phyloP scores from a whole-genome alignment of 1,140 invertebrate species.

The Megathymus violae region DNA sequence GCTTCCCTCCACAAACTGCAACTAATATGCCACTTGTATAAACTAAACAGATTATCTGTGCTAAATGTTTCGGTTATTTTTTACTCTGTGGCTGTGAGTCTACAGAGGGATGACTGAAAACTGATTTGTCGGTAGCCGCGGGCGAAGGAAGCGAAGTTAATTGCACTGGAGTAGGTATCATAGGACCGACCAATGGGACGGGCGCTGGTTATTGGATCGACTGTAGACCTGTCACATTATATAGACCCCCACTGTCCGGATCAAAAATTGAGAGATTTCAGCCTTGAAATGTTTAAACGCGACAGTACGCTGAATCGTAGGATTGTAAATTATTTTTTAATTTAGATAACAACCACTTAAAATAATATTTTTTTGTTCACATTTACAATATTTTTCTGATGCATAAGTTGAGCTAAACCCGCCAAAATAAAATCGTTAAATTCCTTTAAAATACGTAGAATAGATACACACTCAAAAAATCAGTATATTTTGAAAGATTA shows the following conservation, averaged over 20 bases:
- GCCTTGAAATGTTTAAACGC: neutral
- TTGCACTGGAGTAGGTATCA: slow-evolving; percentile 65
- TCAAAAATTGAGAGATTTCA: neutral
- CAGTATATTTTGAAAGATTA: no score
- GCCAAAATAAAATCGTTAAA: no score
- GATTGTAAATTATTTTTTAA: neutral
- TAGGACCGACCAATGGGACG: slow-evolving; percentile 60
- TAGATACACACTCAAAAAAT: no score
- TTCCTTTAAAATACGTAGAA: no score
- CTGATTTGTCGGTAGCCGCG: slow-evolving; percentile 59
- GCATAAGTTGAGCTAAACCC: no score
- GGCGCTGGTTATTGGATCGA: slow-evolving; percentile 48
- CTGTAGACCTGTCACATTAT: slow-evolving; percentile 9
- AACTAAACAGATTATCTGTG: slow-evolving; percentile 5
- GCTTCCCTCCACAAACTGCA: no score
- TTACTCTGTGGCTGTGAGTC: slow-evolving; percentile 48
- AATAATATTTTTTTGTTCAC: no score
- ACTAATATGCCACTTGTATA: no score
- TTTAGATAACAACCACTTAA: no score
- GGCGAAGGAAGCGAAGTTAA: slow-evolving; percentile 64
- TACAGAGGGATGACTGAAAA: slow-evolving; percentile 50
- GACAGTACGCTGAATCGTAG: neutral
- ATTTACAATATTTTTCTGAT: no score
- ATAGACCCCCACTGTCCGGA: neutral
- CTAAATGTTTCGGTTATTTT: slow-evolving; percentile 15